Evolutionary conservation across 2,113 vertebrate species (phyloP).

Genomic region (Propithecus coquereli): DNA sequence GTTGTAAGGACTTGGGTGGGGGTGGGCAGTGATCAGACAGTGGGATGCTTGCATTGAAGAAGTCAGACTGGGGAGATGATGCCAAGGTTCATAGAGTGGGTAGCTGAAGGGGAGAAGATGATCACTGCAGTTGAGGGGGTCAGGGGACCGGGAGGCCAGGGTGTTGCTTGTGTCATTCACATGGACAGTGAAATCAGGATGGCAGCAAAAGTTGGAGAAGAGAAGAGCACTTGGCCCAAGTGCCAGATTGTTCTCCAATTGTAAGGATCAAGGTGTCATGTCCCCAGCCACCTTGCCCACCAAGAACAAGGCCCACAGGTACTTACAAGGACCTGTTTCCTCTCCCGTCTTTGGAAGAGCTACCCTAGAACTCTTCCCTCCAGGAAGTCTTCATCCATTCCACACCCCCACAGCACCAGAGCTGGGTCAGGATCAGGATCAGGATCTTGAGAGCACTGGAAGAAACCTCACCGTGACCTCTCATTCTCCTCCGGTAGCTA

Average conservation of each 20-base stretch:
- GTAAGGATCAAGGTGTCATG: neutral
- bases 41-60: neutral
- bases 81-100: neutral
- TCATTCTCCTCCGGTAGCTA: neutral
- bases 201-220: conserved; percentile 9
- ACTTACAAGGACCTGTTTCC: neutral
- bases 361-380: neutral
- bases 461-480: neutral
- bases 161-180: neutral
- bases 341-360: neutral
- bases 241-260: conserved; percentile 6
- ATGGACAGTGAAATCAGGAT: neutral
- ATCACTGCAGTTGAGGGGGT: neutral
- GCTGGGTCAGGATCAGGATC: neutral
- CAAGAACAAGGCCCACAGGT: neutral
- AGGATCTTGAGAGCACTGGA: conserved; percentile 11
- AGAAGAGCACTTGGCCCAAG: neutral
- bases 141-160: neutral
- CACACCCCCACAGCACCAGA: neutral
- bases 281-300: neutral
- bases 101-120: neutral
- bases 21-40: neutral
- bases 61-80: neutral
- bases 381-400: neutral
- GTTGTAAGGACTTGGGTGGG: neutral